Evolutionary conservation across 1,140 invertebrate species (phyloP).

Genomic region (Brachionus plicatilis): DNA sequence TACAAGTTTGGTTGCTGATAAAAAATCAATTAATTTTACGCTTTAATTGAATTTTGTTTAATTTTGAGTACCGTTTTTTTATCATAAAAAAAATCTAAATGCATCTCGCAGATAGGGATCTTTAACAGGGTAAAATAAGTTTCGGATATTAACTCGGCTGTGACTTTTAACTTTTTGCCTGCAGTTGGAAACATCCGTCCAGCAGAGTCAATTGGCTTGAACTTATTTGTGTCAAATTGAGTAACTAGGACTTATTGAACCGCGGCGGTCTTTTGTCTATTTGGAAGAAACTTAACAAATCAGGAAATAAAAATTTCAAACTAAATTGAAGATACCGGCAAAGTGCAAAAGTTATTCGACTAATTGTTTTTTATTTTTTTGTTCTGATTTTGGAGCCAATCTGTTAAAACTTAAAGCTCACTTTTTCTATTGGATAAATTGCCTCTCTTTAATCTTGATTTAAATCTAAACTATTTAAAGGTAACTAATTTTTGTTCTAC

Average conservation of each 20-base stretch:
- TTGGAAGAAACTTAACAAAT: constrained; percentile 7
- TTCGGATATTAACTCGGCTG: background rate
- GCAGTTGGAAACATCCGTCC: background rate
- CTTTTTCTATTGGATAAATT: constrained; percentile 16
- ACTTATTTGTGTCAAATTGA: background rate
- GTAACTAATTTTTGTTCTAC: background rate
- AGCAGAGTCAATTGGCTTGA: background rate
- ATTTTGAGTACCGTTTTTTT: constrained; percentile 7
- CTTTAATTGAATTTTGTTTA: constrained; percentile 3
- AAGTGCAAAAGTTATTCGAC: background rate
- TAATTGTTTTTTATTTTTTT: background rate
- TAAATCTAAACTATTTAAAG: background rate
- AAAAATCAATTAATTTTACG: constrained; percentile 20
- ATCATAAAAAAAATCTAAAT: background rate
- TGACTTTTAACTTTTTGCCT: background rate
- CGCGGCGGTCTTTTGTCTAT: background rate
- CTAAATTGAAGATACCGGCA: background rate
- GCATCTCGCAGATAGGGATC: background rate
- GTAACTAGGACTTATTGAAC: background rate
- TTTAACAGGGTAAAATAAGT: background rate
- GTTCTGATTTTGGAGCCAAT: constrained; percentile 22
- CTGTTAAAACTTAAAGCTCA: constrained; percentile 10
- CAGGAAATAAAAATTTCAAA: constrained; percentile 4
- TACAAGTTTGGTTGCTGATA: background rate
- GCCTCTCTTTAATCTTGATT: background rate